These are phyloP conservation scores for Drosophila willistoni DNA, from an alignment of 1,140 invertebrate species.

Conservation along the genomic window DNA sequence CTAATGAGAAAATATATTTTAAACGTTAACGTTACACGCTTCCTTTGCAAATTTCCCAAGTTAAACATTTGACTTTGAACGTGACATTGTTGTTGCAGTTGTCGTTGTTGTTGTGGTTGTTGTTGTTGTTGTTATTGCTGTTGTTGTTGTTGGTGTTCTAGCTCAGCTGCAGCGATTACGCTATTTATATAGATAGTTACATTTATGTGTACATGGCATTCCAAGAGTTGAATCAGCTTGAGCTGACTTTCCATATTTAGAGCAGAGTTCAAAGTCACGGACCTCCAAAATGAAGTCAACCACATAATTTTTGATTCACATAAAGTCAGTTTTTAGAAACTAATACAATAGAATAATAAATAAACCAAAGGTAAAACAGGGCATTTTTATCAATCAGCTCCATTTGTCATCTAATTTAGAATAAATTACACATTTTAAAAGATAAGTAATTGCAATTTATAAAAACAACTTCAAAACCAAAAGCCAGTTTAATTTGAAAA, in stretches of 20 bases:
- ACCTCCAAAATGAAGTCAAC: slow-evolving; percentile 36
- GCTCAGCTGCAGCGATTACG: slow-evolving; percentile 70
- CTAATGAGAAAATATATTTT: slow-evolving; percentile 82
- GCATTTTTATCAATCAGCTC: no score
- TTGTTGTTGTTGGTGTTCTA: slow-evolving; percentile 38
- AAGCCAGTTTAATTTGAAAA: no score
- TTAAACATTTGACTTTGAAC: slow-evolving; percentile 78
- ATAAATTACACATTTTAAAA: no score
- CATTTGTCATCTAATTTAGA: no score
- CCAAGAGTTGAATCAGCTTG: slow-evolving; percentile 24
- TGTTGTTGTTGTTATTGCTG: slow-evolving; percentile 34
- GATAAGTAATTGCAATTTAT: no score
- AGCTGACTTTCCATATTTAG: slow-evolving; percentile 34
- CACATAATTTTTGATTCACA: slow-evolving; percentile 21
- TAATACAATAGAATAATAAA: no score
- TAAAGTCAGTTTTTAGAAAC: no score
- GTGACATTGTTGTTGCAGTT: slow-evolving; percentile 71
- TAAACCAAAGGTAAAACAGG: no score
- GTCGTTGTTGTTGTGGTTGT: slow-evolving; percentile 17
- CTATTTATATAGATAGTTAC: slow-evolving; percentile 61
- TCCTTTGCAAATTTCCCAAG: slow-evolving; percentile 76
- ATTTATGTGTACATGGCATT: slow-evolving; percentile 36
- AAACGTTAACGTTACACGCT: slow-evolving; percentile 75
- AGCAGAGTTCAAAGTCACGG: slow-evolving; percentile 40
- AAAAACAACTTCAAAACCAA: no score